phyloP scores from a whole-genome alignment of 2,113 vertebrate genomes.

The Lycaon pictus region DNA sequence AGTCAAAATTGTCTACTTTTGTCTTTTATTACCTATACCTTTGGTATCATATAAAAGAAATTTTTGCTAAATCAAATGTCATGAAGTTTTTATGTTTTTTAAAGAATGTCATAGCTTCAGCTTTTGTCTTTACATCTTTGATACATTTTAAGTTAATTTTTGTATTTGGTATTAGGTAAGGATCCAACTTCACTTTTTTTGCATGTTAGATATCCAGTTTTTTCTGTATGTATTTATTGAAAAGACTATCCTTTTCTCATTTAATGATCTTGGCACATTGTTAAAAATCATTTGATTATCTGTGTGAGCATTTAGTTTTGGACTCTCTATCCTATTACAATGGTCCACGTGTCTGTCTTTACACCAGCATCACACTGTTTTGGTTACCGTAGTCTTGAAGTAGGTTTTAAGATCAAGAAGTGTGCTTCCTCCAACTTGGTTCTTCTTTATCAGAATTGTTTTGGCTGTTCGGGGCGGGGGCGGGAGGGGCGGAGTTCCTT shows the following conservation, averaged over 20 bases:
- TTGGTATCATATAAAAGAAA: not conserved
- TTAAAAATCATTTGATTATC: not conserved
- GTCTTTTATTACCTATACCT: not conserved
- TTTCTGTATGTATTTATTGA: not conserved
- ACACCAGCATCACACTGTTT: not conserved
- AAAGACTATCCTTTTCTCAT: not conserved
- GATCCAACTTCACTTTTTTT: not conserved
- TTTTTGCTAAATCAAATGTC: not conserved
- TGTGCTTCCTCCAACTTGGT: not conserved
- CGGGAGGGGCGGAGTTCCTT: not conserved
- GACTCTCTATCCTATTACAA: not conserved
- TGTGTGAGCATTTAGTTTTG: not conserved
- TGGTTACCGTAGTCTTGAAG: not conserved
- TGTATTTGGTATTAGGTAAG: not conserved
- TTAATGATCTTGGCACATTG: not conserved
- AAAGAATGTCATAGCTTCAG: not conserved
- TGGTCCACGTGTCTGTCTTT: not conserved
- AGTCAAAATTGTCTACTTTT: not conserved
- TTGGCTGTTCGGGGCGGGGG: not conserved
- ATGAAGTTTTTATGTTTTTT: not conserved
- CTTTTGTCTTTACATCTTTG: not conserved
- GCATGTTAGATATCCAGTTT: not conserved
- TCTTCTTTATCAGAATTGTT: not conserved
- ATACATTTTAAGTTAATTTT: not conserved
- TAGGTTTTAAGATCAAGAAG: not conserved